Conservation (phyloP, 2,113 vertebrate species). For the Caloenas nicobarica region DNA sequence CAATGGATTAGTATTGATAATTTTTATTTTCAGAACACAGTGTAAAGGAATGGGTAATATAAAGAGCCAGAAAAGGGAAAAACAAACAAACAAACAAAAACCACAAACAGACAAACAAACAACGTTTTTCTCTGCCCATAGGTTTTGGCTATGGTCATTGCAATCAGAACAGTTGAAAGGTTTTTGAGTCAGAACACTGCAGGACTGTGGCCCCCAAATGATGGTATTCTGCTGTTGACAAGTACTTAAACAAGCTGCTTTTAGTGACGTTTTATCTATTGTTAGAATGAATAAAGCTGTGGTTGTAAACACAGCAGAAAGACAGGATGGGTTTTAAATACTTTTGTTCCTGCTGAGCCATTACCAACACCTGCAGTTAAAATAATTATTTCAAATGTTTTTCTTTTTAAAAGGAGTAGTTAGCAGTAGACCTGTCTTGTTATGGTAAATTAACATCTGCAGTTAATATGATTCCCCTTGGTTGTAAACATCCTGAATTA, state of each 20-base stretch:
- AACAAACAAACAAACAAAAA: background rate
- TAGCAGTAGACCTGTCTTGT: constrained; percentile 60
- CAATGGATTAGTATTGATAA: background rate
- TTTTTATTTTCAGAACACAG: background rate
- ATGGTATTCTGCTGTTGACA: background rate
- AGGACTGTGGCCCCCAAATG: background rate
- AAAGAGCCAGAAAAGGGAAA: background rate
- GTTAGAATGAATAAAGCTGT: constrained; percentile 31
- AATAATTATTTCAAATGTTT: constrained; percentile 69
- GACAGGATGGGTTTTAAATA: constrained; percentile 51
- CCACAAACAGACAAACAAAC: background rate
- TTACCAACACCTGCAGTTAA: constrained; percentile 66
- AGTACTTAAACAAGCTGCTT: constrained; percentile 4
- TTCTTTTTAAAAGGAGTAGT: constrained; percentile 60
- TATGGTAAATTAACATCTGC: constrained; percentile 65
- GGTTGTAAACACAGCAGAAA: constrained; percentile 41
- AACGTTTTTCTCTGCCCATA: background rate
- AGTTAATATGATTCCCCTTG: constrained; percentile 61
- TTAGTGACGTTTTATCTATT: constrained; percentile 13
- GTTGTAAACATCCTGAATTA: constrained; percentile 61
- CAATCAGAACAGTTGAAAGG: background rate
- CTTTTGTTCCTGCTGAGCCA: constrained; percentile 64
- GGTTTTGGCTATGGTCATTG: background rate
- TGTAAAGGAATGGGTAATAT: background rate
- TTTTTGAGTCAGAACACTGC: background rate